These are phyloP conservation scores for Paedocypris micromegethes DNA, from an alignment of 2,797 vertebrate species.

Conservation along the genomic window DNA sequence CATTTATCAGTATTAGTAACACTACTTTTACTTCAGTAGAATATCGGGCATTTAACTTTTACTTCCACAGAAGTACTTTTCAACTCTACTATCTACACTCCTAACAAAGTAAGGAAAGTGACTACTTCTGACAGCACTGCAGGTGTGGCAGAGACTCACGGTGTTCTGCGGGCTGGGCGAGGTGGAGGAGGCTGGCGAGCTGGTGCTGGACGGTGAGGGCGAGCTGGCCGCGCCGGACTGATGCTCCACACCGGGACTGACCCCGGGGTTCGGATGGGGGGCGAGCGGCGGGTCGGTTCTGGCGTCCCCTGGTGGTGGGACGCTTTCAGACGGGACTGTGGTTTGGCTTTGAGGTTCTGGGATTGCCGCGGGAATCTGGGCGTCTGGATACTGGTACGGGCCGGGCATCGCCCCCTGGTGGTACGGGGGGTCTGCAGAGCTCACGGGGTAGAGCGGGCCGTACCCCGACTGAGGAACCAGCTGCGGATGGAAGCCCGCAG, in stretches of 20 bases:
- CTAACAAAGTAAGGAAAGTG: too few relatives aligned
- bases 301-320: background rate
- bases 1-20: too few relatives aligned
- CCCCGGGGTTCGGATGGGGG: background rate
- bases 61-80: too few relatives aligned
- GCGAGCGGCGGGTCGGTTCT: background rate
- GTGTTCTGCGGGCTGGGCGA: slow-evolving; percentile 42
- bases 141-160: too few relatives aligned
- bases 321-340: background rate
- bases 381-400: slow-evolving; percentile 52
- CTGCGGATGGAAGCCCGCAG: slow-evolving; percentile 47
- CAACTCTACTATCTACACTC: too few relatives aligned
- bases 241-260: background rate
- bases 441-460: slow-evolving; percentile 40
- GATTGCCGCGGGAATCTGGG: slow-evolving; percentile 58
- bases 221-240: slow-evolving; percentile 9
- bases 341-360: slow-evolving; percentile 56
- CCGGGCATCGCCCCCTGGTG: slow-evolving; percentile 12
- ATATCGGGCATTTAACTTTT: too few relatives aligned
- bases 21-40: too few relatives aligned
- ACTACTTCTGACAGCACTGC: too few relatives aligned
- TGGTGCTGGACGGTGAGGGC: slow-evolving; percentile 25
- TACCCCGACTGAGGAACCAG: slow-evolving; percentile 43
- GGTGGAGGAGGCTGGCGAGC: slow-evolving; percentile 27
- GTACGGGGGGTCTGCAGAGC: slow-evolving; percentile 12